Evolutionary conservation across 2,113 vertebrate genomes (phyloP), one percentile per base, ranked within the genome.

Genomic region (Gallinago media): DNA sequence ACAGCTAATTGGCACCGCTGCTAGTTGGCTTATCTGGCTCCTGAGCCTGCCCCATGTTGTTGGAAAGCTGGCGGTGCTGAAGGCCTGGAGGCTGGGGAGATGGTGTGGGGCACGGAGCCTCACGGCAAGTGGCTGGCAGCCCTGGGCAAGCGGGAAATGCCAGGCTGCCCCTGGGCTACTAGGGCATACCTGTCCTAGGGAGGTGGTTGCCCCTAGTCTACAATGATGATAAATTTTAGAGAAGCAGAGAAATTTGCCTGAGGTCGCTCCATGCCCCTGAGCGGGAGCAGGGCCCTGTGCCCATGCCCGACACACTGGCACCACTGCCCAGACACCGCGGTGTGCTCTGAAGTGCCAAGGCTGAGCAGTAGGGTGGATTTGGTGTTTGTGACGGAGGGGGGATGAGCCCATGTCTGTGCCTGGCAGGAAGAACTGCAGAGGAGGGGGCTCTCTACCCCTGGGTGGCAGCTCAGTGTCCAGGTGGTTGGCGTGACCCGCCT

Each of bases 11-110:
- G 85, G 50, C 3, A 0, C 38, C 66, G 55, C 81, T 89, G 63
- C 78, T 58, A 62, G 93, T 81, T 88, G 87, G 59, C 68, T 96
- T 85, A 67, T 88, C 89, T 86, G 67, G 23, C 93, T 95, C n/a
- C 50, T 54, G 59, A 68, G 52, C 46, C 67, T 2, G 0, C 85
- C 82, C 31, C 2, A 4, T 38, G 42, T 2, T 58, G 32, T 42
- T 27, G 89, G 79, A 89, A 86, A 67, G 36, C 52, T 27, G 50
- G 20, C 19, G 14, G 23, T 47, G 61, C 58, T 2, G 4, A 58
- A 56, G 66, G 52, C 70, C 74, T 2, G 12, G 52, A 27, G 70
- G n/a, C 66, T 70, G 11, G n/a, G 49, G 32, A 42, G 29, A 12
- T 47, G 62, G 34, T 0, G 0, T 23, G 25, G n/a, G 44, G 16